Evolutionary conservation across 2,888 invertebrate genomes (phyloP).

Genomic region (Crematogaster levior): DNA sequence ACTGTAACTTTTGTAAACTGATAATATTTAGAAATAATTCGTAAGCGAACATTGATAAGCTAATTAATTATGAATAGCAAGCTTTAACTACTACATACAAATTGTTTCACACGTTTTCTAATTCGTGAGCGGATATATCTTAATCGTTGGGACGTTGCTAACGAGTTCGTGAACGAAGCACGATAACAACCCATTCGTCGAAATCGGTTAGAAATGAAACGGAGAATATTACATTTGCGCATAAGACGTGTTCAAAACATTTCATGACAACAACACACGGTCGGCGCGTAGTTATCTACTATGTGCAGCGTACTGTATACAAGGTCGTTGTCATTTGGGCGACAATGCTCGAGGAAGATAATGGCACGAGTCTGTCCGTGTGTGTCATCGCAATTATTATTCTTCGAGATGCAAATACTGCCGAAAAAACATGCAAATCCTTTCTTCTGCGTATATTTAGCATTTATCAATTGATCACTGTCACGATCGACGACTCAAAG

Average conservation of each 20-base stretch:
- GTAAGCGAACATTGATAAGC: neutral
- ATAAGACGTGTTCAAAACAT: neutral
- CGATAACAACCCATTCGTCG: neutral
- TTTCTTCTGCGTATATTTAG: neutral
- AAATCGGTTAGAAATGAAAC: neutral
- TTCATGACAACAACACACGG: neutral
- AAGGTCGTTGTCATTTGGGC: neutral
- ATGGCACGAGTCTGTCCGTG: neutral
- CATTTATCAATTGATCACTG: neutral
- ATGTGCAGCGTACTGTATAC: neutral
- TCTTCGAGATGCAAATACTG: neutral
- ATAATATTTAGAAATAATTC: neutral
- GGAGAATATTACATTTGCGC: slow-evolving; percentile 12
- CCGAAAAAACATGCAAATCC: neutral
- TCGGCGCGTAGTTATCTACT: neutral
- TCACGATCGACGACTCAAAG: neutral
- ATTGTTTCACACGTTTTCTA: neutral
- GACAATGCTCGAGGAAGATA: neutral
- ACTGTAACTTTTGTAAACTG: no score
- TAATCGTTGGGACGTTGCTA: neutral
- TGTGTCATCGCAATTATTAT: neutral
- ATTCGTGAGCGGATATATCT: neutral
- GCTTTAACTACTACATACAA: neutral
- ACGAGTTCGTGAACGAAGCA: neutral
- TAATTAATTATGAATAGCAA: neutral